Percentiles rank a stretch among this genome's conserved stretches.
Conservation (phyloP, 2,113 vertebrate species). For the Hydrochoerus hydrochaeris region DNA sequence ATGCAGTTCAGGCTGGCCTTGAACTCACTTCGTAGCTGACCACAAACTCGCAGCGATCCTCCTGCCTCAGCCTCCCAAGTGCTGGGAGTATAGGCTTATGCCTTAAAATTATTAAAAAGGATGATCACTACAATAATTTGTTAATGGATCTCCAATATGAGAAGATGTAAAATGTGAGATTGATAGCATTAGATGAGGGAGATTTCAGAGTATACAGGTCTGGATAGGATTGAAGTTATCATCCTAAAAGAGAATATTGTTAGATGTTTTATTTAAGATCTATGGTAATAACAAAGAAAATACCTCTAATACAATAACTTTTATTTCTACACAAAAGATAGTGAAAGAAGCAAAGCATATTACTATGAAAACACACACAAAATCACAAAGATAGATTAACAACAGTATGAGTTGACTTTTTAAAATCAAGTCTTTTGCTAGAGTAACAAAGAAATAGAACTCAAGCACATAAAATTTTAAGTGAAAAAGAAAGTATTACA, state of each 20-base stretch:
- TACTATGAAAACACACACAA: not conserved
- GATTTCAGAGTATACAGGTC: not conserved
- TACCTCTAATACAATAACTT: not conserved
- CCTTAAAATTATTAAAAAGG: not conserved
- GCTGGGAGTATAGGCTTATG: no score
- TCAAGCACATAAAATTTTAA: not conserved
- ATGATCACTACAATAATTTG: not conserved
- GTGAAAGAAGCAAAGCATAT: not conserved
- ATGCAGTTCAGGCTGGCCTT: no score
- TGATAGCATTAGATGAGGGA: not conserved
- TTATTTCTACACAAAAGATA: not conserved
- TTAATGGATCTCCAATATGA: not conserved
- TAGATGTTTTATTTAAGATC: not conserved
- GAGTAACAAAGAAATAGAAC: not conserved
- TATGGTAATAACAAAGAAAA: not conserved
- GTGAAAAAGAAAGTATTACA: not conserved
- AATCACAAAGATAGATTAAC: not conserved
- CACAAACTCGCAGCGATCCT: no score
- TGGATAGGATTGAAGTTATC: not conserved
- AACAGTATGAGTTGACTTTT: not conserved
- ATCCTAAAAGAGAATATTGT: not conserved
- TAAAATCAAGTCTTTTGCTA: not conserved
- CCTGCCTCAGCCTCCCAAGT: no score
- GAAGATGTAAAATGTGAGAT: not conserved
- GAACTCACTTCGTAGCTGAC: no score